phyloP scores from a whole-genome alignment of 2,888 invertebrate species.

The Heliconius hortense region DNA sequence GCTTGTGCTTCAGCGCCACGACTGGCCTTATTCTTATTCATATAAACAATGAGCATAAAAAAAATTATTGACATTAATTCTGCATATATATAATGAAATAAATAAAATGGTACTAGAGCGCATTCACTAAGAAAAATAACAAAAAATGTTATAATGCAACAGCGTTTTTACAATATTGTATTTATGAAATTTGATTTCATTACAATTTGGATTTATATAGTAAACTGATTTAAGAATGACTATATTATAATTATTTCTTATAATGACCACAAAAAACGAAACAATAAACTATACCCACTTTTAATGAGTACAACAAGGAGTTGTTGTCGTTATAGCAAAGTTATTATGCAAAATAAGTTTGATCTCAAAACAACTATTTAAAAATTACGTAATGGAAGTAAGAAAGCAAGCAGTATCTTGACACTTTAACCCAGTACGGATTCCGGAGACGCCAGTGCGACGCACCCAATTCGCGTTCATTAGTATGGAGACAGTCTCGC shows the following conservation, averaged over 20 bases:
- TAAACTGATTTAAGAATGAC: neutral
- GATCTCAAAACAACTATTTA: conserved; percentile 33
- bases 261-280: neutral
- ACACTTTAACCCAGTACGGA: conserved; percentile 73
- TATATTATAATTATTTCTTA: neutral
- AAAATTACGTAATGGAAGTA: conserved; percentile 59
- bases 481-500: conserved; percentile 76
- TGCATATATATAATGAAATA: neutral
- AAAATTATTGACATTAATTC: neutral
- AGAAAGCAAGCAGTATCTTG: conserved; percentile 60
- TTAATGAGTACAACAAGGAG: neutral
- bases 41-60: neutral
- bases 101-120: neutral
- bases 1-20: too few species aligned
- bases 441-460: conserved; percentile 59
- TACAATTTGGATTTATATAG: neutral
- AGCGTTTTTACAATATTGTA: neutral
- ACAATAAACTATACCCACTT: neutral
- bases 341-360: conserved; percentile 2
- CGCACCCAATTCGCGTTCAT: conserved; percentile 71
- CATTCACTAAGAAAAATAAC: neutral
- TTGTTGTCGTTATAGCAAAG: neutral
- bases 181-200: neutral
- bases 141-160: neutral
- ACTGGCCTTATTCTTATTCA: too few species aligned